Percentiles rank a stretch among this genome's conserved stretches.
Evolutionary conservation across 1,140 invertebrate genomes (phyloP).

Genomic region (Lepidurus packardi): DNA sequence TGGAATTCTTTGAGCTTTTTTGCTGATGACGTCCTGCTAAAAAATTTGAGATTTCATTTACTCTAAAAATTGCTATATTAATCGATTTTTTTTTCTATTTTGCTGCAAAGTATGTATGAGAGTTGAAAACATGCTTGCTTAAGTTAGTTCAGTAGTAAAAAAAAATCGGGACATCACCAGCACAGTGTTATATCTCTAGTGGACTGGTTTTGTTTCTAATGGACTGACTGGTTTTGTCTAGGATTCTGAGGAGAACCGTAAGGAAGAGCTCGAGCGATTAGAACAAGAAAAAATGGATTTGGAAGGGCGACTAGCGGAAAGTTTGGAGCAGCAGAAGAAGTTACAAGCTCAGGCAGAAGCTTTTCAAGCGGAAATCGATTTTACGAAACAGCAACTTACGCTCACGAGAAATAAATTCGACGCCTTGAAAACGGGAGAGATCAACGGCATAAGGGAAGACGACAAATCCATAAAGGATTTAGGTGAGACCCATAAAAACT

Average conservation of each 20-base stretch:
- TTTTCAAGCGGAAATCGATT: constrained; percentile 47
- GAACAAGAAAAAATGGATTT: constrained; percentile 49
- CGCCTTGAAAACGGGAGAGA: constrained; percentile 30
- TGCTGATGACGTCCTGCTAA: too few relatives aligned
- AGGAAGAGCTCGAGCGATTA: constrained; percentile 47
- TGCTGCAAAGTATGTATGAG: too few relatives aligned
- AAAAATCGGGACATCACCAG: too few relatives aligned
- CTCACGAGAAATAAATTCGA: constrained; percentile 42
- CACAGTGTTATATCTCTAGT: neutral
- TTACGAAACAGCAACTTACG: constrained; percentile 47
- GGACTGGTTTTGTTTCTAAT: constrained; percentile 21
- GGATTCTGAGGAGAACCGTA: constrained; percentile 50
- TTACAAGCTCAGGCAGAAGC: constrained; percentile 42
- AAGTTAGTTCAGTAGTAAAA: too few relatives aligned
- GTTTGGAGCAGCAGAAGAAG: constrained; percentile 42
- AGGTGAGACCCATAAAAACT: constrained; percentile 34
- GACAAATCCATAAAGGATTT: constrained; percentile 34
- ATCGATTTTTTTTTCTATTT: too few relatives aligned
- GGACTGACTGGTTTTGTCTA: constrained; percentile 36
- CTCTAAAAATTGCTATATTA: too few relatives aligned
- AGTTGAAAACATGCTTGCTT: too few relatives aligned
- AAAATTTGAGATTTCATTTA: too few relatives aligned
- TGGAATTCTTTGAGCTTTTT: neutral
- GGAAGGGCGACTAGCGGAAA: constrained; percentile 45
- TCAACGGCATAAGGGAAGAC: constrained; percentile 33